Conservation (phyloP, 2,113 vertebrate species). For the Salvator merianae region DNA sequence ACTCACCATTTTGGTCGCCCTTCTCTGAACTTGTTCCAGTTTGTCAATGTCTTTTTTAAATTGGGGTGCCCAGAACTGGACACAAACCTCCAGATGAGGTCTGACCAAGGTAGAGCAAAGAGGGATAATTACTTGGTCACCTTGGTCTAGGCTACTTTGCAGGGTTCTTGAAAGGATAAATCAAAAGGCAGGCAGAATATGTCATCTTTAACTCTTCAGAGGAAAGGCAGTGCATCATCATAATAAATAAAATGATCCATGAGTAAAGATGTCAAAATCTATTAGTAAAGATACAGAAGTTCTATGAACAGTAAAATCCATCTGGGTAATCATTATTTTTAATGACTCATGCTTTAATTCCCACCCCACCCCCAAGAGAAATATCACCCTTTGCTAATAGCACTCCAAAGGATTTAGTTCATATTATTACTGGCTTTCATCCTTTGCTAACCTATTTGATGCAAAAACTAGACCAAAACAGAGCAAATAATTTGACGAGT, state of each 20-base stretch:
- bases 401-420: neutral
- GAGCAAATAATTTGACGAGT: slow-evolving; percentile 66
- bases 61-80: no score
- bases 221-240: no score
- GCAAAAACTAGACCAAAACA: slow-evolving; percentile 39
- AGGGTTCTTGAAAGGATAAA: no score
- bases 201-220: no score
- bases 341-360: neutral
- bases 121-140: no score
- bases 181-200: no score
- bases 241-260: neutral
- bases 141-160: no score
- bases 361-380: neutral
- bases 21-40: no score
- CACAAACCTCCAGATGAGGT: no score
- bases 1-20: no score
- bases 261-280: neutral
- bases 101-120: no score
- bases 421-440: neutral
- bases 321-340: neutral
- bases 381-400: neutral
- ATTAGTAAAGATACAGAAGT: neutral
- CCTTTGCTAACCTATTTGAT: neutral
- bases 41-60: no score
- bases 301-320: neutral